Evolutionary conservation across 2,888 invertebrate species (phyloP).

Genomic region (Drosophila austrosaltans): DNA sequence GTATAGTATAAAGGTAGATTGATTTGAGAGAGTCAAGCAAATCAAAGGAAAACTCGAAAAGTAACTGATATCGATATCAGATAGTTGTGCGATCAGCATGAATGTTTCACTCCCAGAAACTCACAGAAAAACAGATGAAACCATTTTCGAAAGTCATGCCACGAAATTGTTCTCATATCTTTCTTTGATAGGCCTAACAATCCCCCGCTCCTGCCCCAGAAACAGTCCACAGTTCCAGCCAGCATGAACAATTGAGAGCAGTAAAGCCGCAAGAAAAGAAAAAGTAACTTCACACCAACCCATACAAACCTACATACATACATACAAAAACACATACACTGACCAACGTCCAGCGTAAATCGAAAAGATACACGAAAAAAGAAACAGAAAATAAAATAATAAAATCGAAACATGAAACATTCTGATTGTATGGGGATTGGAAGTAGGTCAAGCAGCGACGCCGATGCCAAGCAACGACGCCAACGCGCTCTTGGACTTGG

Average conservation of each 20-base stretch:
- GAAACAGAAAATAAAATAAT: conserved; percentile 71
- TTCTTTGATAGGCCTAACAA: conserved; percentile 71
- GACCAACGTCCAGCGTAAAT: conserved; percentile 60
- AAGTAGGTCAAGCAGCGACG: conserved; percentile 69
- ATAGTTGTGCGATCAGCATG: conserved; percentile 21
- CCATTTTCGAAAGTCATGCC: conserved; percentile 62
- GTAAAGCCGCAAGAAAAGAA: conserved; percentile 70
- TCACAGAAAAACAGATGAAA: conserved; percentile 9
- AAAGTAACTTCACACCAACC: conserved; percentile 71
- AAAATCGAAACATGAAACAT: conserved; percentile 82
- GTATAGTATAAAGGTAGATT: conserved; percentile 1
- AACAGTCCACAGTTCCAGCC: conserved; percentile 20
- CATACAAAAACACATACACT: conserved; percentile 22
- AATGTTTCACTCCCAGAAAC: conserved; percentile 24
- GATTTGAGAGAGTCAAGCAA: conserved; percentile 14
- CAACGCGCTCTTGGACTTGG: conserved; percentile 67
- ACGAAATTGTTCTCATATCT: conserved; percentile 73
- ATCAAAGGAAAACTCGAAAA: conserved; percentile 44
- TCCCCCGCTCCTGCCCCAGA: neutral
- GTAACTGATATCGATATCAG: conserved; percentile 35
- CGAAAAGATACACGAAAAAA: conserved; percentile 72
- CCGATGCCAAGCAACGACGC: conserved; percentile 42
- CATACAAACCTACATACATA: conserved; percentile 31
- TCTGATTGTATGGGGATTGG: conserved; percentile 79
- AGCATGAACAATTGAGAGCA: conserved; percentile 73